A percentile compares a stretch with the other conserved stretches of the same genome.
phyloP scores from a whole-genome alignment of 2,113 vertebrate genomes.

The Azemiops feae region DNA sequence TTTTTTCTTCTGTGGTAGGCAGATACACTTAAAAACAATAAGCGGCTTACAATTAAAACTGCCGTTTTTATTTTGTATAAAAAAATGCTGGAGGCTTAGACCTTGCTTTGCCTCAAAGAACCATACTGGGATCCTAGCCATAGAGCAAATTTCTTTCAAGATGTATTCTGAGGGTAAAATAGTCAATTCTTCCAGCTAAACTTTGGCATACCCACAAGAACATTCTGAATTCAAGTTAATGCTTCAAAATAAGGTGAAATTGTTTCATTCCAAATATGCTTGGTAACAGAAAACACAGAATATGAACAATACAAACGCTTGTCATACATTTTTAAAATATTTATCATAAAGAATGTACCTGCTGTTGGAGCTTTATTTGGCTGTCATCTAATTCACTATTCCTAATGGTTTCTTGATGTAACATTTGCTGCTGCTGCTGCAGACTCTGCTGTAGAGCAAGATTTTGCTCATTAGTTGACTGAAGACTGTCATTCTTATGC shows the following conservation, averaged over 20 bases:
- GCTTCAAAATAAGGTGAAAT: not conserved
- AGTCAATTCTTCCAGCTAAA: not conserved
- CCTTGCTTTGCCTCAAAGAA: not conserved
- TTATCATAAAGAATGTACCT: constrained; percentile 67
- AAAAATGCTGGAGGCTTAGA: not conserved
- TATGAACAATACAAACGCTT: not conserved
- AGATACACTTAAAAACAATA: not conserved
- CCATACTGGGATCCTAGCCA: not conserved
- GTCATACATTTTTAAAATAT: constrained; percentile 17
- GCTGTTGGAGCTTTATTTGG: constrained; percentile 83
- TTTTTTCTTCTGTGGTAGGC: not conserved
- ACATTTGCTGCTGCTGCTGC: constrained; percentile 87
- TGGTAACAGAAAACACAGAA: constrained; percentile 11
- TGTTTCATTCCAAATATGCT: not conserved
- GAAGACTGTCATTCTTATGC: constrained; percentile 70
- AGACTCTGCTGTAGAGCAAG: constrained; percentile 82
- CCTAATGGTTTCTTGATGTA: constrained; percentile 83
- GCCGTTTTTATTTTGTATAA: not conserved
- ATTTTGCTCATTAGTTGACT: constrained; percentile 80
- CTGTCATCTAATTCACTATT: constrained; percentile 88
- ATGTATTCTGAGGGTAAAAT: not conserved
- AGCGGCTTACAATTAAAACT: not conserved
- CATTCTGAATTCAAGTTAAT: not conserved
- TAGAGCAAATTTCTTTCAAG: not conserved
- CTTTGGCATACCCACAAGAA: not conserved